A percentile compares a stretch with the other conserved stretches of the same genome.
Conservation (phyloP, 2,113 vertebrate genomes). For the Antigone vipio region DNA sequence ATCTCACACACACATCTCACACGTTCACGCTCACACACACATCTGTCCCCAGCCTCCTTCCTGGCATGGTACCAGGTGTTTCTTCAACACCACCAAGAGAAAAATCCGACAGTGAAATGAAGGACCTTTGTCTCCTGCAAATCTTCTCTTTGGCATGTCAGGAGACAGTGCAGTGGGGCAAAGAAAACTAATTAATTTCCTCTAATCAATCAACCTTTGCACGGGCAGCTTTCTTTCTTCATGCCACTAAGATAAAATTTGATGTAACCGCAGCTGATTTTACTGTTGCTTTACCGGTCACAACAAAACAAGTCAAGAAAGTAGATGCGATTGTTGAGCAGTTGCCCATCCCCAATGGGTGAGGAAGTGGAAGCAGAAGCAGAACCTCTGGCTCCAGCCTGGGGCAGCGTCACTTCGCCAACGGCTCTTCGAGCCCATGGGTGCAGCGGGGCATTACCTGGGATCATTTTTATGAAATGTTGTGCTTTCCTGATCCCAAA, state of each 20-base stretch:
- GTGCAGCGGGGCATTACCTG: neutral
- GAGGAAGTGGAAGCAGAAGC: neutral
- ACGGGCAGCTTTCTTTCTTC: slow-evolving; percentile 32
- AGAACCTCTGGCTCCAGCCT: neutral
- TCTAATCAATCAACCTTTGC: slow-evolving; percentile 49
- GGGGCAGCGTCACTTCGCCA: neutral
- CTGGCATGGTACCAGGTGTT: neutral
- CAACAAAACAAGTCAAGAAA: neutral
- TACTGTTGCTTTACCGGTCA: neutral
- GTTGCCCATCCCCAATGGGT: neutral
- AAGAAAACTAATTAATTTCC: slow-evolving; percentile 52
- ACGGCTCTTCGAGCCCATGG: neutral
- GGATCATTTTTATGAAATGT: neutral
- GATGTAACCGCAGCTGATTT: neutral
- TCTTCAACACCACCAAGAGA: slow-evolving; percentile 44
- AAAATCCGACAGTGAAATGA: slow-evolving; percentile 56
- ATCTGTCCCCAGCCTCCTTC: slow-evolving; percentile 14
- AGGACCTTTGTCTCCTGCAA: neutral
- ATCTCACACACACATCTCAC: neutral
- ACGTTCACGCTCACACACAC: too few species aligned
- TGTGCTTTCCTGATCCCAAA: neutral
- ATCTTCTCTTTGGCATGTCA: slow-evolving; percentile 10
- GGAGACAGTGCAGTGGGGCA: neutral
- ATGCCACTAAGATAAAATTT: slow-evolving; percentile 22
- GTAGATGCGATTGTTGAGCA: neutral